Conservation (phyloP, 2,888 invertebrate genomes). For the Diaphora mendica region DNA sequence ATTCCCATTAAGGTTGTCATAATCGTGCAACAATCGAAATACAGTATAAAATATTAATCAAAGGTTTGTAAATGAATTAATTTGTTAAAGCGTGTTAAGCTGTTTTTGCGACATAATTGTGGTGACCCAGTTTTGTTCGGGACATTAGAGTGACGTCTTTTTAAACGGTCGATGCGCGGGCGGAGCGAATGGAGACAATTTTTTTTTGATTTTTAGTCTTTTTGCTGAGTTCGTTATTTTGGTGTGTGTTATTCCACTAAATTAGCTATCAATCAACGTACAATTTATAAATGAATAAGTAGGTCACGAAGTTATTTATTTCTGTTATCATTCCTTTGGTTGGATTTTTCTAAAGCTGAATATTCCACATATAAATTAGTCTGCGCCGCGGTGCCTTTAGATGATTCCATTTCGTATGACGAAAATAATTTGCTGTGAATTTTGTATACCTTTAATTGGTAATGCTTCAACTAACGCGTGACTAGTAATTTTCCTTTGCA, state of each 20-base stretch:
- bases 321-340: neutral
- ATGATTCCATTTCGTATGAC: neutral
- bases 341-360: neutral
- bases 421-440: neutral
- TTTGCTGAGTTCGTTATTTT: neutral
- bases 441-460: neutral
- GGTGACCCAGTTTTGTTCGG: slow-evolving; percentile 71
- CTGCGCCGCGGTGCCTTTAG: neutral
- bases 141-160: slow-evolving; percentile 41
- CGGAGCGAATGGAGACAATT: slow-evolving; percentile 24
- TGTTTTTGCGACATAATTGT: slow-evolving; percentile 68
- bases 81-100: slow-evolving; percentile 71
- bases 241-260: slow-evolving; percentile 6
- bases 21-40: slow-evolving; percentile 31
- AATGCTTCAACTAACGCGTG: neutral
- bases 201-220: slow-evolving; percentile 5
- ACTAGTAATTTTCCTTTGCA: neutral
- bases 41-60: slow-evolving; percentile 47
- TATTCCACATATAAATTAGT: neutral
- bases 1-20: slow-evolving; percentile 39
- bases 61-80: slow-evolving; percentile 61
- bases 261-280: slow-evolving; percentile 13
- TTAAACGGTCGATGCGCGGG: slow-evolving; percentile 14
- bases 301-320: neutral
- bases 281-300: neutral